Conservation (phyloP, 2,113 vertebrate genomes). For the Hassar affinis region DNA sequence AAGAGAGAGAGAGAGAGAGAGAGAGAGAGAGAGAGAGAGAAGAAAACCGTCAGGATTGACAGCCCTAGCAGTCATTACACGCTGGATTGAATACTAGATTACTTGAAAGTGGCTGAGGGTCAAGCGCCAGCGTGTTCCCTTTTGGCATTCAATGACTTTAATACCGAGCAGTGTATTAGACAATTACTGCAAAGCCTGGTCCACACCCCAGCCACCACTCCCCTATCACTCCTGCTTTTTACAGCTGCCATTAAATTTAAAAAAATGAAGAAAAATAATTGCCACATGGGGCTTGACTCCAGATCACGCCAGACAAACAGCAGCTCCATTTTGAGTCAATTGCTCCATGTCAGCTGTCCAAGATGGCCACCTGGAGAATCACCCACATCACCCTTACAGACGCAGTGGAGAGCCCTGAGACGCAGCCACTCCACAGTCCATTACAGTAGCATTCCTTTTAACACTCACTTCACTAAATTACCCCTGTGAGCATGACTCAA, state of each 20-base stretch:
- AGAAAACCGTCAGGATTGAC: constrained; percentile 95
- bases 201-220: constrained; percentile 81
- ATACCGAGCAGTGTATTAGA: constrained; percentile 99
- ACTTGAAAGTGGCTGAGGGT: constrained; percentile 99
- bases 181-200: constrained; percentile 96
- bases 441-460: constrained; percentile 66
- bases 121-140: constrained; percentile 98
- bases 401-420: constrained; percentile 32
- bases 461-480: constrained; percentile 73
- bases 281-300: constrained; percentile 16
- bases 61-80: constrained; percentile 99
- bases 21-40: constrained; percentile 86
- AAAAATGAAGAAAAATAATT: neutral
- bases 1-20: constrained; percentile 84
- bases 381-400: constrained; percentile 32
- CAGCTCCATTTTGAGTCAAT: constrained; percentile 54
- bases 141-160: constrained; percentile 99
- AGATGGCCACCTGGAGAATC: constrained; percentile 50
- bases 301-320: constrained; percentile 40
- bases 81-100: constrained; percentile 99
- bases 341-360: constrained; percentile 34
- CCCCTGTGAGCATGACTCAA: constrained; percentile 69
- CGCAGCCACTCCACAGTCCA: constrained; percentile 58
- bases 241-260: constrained; percentile 50
- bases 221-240: constrained; percentile 55